Base-by-base conservation (phyloP, 2,113 vertebrate species). In the Chitala chitala region DNA sequence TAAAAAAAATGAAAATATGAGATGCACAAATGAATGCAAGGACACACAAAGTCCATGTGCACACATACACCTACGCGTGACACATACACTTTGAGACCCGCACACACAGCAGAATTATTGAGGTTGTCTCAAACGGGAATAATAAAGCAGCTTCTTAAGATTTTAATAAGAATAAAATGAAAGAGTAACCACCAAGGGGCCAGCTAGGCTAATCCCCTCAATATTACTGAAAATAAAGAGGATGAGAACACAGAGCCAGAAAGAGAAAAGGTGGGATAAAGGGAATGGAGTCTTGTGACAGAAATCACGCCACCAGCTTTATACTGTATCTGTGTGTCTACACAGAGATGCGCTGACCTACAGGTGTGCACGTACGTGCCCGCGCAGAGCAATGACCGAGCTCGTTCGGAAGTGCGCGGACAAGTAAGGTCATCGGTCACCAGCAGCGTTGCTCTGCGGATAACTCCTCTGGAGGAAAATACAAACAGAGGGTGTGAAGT, bases 161-260 rank as follows among this genome's bases (percentile, higher is more conserved):
- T 91, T 94, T 98, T 96, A 96, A 95, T 96, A 98, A 97, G 94
- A 95, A 94, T 96, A 94, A 96, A 98, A 95, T 94, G 94, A 96
- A 94, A 94, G 90, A 92, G 94, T 93, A 94, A 92, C 93, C 92
- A 93, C 93, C 88, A 77, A 91, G 92, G 93, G 94, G 92, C 91
- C 93, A 87, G 87, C 87, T 83, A 92, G 95, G 92, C 94, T 98
- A 97, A 98, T 97, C 95, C 95, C 91, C 89, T 93, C 95, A 94
- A 98, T 98, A 97, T 98, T 96, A 93, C 95, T 92, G 92, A 92
- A 92, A 90, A 92, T 89, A 91, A 83, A 89, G 87, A 89, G 88
- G 90, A 87, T 85, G 82, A 75, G 74, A 64, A 72, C 42, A 71
- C 63, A 75, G 29, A 75, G 69, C 48, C 69, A 63, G 64, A 64